Evolutionary conservation across 1,140 invertebrate species (phyloP), one percentile per base, ranked within the genome.

Genomic region (Formica exsecta): DNA sequence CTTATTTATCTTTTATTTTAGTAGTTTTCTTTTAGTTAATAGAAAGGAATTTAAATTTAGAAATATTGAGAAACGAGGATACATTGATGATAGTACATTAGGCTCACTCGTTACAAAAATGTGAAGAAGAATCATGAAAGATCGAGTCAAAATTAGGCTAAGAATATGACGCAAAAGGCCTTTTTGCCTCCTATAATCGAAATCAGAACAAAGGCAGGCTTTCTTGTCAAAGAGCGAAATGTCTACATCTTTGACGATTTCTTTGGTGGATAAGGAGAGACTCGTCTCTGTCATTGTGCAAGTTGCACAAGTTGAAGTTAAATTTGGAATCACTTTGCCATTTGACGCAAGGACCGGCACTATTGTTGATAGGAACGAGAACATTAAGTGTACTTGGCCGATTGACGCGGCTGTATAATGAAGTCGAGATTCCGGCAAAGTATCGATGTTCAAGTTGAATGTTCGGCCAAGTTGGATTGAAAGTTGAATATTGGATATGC

Each of bases 181-280:
- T 91, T 87, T 91, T 88, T 86, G 90, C 91, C 90, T 51, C 93
- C 92, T 91, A 90, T 92, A 93, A 94, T 92, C 88, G 88, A 93
- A 93, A 92, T 92, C 85, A 83, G 89, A 93, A 93, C 90, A 93
- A 94, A 94, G 90, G 81, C 80, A 62, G 84, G 71, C 80, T 68
- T 76, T 86, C 70, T 86, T 87, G 83, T 75, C 44, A 79, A 59
- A 38, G 62, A 86, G 84, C 83, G 62, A 66, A 88, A 86, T 89
- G 25, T 74, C 76, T 73, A 86, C 84, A 86, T 86, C 13, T 48
- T 79, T 81, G 70, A 59, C 65, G 86, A 65, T 70, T 85, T 87
- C 79, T 77, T 80, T 62, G 66, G 16, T 48, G 68, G 13, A 83
- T 74, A 74, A 83, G 59, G 68, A 83, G 68, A 83, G 68, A 83